phyloP scores from a whole-genome alignment of 2,797 vertebrate species.

The Acipenser transmontanus region DNA sequence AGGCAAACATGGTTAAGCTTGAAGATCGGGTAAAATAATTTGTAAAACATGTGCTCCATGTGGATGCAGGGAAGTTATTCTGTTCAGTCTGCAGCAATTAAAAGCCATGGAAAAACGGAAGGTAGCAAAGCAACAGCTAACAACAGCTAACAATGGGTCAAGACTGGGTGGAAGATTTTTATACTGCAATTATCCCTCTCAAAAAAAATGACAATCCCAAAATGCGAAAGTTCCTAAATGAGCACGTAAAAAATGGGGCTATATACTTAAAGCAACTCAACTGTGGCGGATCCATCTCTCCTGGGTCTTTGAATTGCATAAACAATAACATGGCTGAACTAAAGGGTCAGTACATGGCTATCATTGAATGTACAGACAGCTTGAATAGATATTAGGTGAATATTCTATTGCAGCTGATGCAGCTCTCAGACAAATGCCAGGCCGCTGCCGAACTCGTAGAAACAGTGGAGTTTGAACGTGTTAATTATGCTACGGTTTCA shows the following conservation, averaged over 20 bases:
- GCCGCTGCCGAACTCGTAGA: no score
- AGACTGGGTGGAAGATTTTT: not conserved
- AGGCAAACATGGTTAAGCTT: not conserved
- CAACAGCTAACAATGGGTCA: not conserved
- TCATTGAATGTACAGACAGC: not conserved
- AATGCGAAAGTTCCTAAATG: not conserved
- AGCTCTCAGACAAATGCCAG: no score
- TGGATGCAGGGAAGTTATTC: not conserved
- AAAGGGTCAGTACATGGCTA: not conserved
- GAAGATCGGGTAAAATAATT: not conserved
- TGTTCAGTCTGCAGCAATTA: not conserved
- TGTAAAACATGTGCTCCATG: not conserved
- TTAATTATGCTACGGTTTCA: not conserved
- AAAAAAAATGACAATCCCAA: not conserved
- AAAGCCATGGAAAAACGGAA: no score
- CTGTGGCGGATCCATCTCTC: not conserved
- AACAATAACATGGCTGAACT: not conserved
- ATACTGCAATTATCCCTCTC: not conserved
- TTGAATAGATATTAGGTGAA: no score
- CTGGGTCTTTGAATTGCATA: not conserved
- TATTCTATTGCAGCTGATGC: no score
- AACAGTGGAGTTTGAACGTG: not conserved
- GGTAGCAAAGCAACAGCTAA: no score
- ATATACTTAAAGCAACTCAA: not conserved
- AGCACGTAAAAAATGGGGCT: not conserved